A percentile compares a stretch with the other conserved stretches of the same genome.
These are phyloP conservation scores for Stegodyphus mimosarum DNA, from an alignment of 1,140 invertebrate species.

Conservation along the genomic window DNA sequence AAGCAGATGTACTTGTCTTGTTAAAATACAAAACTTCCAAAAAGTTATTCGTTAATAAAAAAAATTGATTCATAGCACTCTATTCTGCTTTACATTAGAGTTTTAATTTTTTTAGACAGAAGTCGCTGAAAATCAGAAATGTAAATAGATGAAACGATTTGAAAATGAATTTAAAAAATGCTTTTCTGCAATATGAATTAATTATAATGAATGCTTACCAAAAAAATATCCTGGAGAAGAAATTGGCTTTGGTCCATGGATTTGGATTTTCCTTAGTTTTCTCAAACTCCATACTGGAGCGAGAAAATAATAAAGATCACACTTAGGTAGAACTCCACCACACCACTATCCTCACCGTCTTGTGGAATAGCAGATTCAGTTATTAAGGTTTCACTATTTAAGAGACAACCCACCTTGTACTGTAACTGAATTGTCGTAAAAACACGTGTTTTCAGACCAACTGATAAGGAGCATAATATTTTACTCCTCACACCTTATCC, in stretches of 20 bases:
- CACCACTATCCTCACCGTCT: neutral
- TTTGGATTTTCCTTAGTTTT: constrained; percentile 31
- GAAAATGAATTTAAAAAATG: no score
- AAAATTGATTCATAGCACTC: no score
- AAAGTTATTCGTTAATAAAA: no score
- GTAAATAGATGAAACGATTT: no score
- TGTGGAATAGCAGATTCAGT: neutral
- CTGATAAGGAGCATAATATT: constrained; percentile 32
- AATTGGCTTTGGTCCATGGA: constrained; percentile 51
- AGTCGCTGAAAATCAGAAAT: no score
- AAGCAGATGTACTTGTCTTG: no score
- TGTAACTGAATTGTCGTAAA: constrained; percentile 20
- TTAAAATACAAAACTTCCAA: no score
- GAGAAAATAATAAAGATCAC: neutral
- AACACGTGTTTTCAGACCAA: constrained; percentile 7
- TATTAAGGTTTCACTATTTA: neutral
- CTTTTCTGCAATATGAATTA: no score
- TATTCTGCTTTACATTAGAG: no score
- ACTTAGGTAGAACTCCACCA: neutral
- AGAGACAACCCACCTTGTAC: neutral
- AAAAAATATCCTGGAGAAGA: constrained; percentile 45
- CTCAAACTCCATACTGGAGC: constrained; percentile 31
- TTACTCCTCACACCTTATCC: neutral
- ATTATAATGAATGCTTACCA: constrained; percentile 15
- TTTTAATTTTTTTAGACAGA: no score